Conservation (phyloP, 2,797 vertebrate genomes). For the Acrossocheilus fasciatus region DNA sequence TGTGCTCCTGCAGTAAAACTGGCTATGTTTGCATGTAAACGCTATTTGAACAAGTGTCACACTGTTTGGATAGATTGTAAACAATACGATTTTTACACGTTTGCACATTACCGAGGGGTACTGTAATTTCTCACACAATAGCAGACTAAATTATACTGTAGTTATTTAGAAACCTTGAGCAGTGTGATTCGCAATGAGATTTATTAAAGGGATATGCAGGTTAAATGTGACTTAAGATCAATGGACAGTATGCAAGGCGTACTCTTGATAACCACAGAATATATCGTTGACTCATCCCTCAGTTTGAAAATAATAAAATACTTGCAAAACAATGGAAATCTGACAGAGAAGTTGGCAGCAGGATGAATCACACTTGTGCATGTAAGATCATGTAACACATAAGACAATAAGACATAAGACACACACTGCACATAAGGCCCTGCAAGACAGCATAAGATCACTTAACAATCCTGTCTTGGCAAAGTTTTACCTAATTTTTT, state of each 20-base stretch:
- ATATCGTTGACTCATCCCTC: neutral
- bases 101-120: neutral
- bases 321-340: neutral
- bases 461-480: neutral
- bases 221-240: neutral
- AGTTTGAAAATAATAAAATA: neutral
- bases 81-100: neutral
- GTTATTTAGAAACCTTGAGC: neutral
- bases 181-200: neutral
- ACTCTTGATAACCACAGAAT: neutral
- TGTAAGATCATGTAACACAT: neutral
- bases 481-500: neutral
- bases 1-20: neutral
- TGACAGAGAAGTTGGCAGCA: neutral
- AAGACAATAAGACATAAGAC: slow-evolving; percentile 6
- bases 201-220: neutral
- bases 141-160: neutral
- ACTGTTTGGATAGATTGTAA: slow-evolving; percentile 28
- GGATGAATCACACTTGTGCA: neutral
- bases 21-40: neutral
- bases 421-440: slow-evolving; percentile 1
- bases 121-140: neutral
- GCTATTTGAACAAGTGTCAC: slow-evolving; percentile 20
- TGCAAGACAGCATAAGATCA: neutral
- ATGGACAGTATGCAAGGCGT: neutral